Evolutionary conservation across 2,888 invertebrate species (phyloP), one percentile per base, ranked within the genome.

Genomic region (Gastracanthus pulcherrimus): DNA sequence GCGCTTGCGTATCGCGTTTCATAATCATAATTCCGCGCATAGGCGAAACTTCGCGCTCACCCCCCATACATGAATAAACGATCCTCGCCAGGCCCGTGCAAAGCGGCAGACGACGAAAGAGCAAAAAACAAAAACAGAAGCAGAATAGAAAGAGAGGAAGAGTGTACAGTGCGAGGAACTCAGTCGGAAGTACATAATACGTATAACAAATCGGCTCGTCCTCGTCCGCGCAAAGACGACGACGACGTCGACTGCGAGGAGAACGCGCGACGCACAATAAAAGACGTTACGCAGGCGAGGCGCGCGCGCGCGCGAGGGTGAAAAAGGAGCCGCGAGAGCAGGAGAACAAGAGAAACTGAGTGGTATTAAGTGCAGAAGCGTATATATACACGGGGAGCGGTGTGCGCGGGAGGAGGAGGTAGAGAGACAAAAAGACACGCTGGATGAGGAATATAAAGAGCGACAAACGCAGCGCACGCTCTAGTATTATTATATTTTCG

Each of bases 141-240:
- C 19, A 19, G 4, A 51, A 6, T 23, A 51, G 51, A 5, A 51
- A 23, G 9, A 31, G 26, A 34, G 48, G 41, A 70, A 48, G 38
- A 13, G n/a, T n/a, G n/a, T n/a, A n/a, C n/a, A 26, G 16, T 16
- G 29, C 3, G n/a, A 72, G 67, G 58, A 41, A 36, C 36, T 31
- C 45, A 38, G 26, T 9, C 45, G 58, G 51, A 66, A 76, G 64
- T 71, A 76, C 51, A 64, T 80, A 80, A 80, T 80, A 36, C 69
- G 66, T 66, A 64, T 71, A 80, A 76, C 64, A 80, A 80, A 76
- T 80, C 60, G 64, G 58, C 51, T 64, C 55, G 69, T 71, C 70
- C 29, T 36, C 51, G 16, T n/a, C 55, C n/a, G 31, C 38, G 26
- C 29, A 29, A n/a, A n/a, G n/a, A n/a, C n/a, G n/a, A n/a, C n/a